phyloP scores from a whole-genome alignment of 2,113 vertebrate genomes.

The Myotis brandtii region DNA sequence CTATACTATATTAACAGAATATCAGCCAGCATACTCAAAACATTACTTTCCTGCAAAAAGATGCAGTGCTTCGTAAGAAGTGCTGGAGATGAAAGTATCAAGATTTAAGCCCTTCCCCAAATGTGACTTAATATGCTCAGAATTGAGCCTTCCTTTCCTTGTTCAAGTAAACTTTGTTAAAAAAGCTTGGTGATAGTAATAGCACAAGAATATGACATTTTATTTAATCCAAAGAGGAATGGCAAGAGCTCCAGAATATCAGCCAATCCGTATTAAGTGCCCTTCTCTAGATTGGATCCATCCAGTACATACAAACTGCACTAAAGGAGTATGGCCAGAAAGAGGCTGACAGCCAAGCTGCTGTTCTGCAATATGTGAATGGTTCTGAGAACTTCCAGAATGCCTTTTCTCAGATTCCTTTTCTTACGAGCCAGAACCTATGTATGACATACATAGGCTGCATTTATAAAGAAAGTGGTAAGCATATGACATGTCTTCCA shows the following conservation, averaged over 20 bases:
- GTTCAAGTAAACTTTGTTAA: conserved; percentile 13
- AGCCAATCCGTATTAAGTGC: background rate
- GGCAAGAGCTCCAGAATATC: background rate
- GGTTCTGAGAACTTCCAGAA: background rate
- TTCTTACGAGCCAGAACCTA: background rate
- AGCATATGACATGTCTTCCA: background rate
- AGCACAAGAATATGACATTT: conserved; percentile 17
- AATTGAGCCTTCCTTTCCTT: conserved; percentile 30
- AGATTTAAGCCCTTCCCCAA: background rate
- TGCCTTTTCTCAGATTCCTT: background rate
- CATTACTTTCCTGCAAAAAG: conserved; percentile 27
- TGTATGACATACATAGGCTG: background rate
- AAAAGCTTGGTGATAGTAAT: background rate
- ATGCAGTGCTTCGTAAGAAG: background rate
- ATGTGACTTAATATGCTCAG: background rate
- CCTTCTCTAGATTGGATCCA: background rate
- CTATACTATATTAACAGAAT: background rate
- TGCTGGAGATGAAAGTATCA: background rate
- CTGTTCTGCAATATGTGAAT: background rate
- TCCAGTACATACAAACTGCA: background rate
- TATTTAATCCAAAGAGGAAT: background rate
- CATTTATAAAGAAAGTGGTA: background rate
- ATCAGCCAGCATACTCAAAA: background rate
- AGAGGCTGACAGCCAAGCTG: background rate
- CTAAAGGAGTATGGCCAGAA: background rate